phyloP scores from a whole-genome alignment of 2,113 vertebrate genomes.

The Calyptommatus sinebrachiatus region DNA sequence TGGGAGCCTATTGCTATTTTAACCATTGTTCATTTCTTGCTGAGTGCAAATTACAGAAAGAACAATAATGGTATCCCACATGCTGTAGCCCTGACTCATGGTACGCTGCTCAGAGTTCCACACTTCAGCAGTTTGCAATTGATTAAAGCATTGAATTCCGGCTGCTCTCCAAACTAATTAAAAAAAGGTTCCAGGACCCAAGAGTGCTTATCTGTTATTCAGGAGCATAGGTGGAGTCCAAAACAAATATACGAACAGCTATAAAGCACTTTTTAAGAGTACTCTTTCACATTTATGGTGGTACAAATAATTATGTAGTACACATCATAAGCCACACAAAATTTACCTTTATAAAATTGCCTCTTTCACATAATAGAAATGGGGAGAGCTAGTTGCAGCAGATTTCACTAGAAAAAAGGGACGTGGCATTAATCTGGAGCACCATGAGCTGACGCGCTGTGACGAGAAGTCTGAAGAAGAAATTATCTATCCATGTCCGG shows the following conservation, averaged over 20 bases:
- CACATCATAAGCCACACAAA: conserved; percentile 15
- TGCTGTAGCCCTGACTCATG: not conserved
- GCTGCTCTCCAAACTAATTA: conserved; percentile 30
- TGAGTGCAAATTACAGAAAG: conserved; percentile 13
- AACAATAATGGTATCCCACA: not conserved
- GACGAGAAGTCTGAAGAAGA: too few relatives aligned
- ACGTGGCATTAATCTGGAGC: too few relatives aligned
- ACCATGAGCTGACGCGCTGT: too few relatives aligned
- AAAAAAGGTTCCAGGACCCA: conserved; percentile 25
- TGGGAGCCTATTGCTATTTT: not conserved
- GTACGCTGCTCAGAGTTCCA: rapidly evolving
- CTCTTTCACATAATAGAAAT: conserved; percentile 24
- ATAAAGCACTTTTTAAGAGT: conserved; percentile 27
- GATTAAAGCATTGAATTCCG: conserved; percentile 42
- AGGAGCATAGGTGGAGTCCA: conserved; percentile 17
- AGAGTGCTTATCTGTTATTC: conserved; percentile 7
- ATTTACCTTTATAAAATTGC: conserved; percentile 31
- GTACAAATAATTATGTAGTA: conserved; percentile 6
- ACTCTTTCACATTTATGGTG: not conserved
- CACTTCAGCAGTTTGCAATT: conserved; percentile 20
- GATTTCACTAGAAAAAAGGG: too few relatives aligned
- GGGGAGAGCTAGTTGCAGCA: too few relatives aligned
- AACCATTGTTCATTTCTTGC: not conserved
- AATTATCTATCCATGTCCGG: too few relatives aligned
- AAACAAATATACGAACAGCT: conserved; percentile 22